A percentile compares a stretch with the other conserved stretches of the same genome.
phyloP scores from a whole-genome alignment of 1,140 invertebrate genomes.

The Sitophilus oryzae region DNA sequence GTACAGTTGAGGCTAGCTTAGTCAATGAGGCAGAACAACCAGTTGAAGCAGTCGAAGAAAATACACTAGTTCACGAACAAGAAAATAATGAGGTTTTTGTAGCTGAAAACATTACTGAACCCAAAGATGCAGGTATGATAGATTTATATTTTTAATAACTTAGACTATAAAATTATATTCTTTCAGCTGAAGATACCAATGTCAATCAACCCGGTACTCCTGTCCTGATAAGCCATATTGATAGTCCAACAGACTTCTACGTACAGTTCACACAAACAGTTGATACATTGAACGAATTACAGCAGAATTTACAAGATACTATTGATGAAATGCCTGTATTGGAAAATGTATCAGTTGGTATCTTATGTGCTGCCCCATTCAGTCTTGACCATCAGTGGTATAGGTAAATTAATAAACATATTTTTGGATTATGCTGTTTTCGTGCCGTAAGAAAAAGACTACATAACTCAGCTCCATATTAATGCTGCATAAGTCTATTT shows the following conservation, averaged over 20 bases:
- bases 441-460: background rate
- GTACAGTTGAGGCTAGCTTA: conserved; percentile 13
- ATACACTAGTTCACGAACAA: too few relatives aligned
- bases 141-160: background rate
- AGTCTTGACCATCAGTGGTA: conserved; percentile 72
- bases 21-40: background rate
- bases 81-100: background rate
- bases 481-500: too few relatives aligned
- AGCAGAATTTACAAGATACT: conserved; percentile 55
- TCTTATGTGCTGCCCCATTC: conserved; percentile 66
- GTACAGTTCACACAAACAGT: conserved; percentile 51
- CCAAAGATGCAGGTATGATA: background rate
- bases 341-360: conserved; percentile 53
- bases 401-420: conserved; percentile 27
- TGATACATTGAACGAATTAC: conserved; percentile 49
- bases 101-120: background rate
- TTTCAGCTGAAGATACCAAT: background rate
- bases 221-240: conserved; percentile 57
- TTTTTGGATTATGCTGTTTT: background rate
- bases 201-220: conserved; percentile 8
- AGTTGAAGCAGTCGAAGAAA: conserved; percentile 2
- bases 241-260: conserved; percentile 62
- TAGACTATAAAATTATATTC: background rate
- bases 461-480: background rate
- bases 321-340: conserved; percentile 47